Conservation (phyloP, 53 echinoderm and acorn worm genomes). For the Stichopus horrens region DNA sequence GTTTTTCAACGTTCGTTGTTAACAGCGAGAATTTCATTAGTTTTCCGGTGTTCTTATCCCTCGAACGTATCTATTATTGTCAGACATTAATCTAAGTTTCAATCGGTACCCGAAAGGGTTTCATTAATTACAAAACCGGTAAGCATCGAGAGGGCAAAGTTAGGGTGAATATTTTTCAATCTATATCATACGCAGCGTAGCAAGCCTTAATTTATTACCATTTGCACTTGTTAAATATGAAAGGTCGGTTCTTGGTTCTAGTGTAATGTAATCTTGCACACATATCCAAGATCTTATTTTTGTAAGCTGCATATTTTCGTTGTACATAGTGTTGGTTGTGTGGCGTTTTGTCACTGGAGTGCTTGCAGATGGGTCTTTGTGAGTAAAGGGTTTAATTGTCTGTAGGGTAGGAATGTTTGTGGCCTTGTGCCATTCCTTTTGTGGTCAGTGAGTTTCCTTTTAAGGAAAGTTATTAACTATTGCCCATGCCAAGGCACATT, state of each 20-base stretch:
- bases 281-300: conserved; percentile 46
- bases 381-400: conserved; percentile 39
- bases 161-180: conserved; percentile 43
- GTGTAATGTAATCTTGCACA: conserved; percentile 48
- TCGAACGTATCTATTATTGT: conserved; percentile 25
- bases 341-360: conserved; percentile 27
- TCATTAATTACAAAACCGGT: conserved; percentile 39
- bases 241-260: conserved; percentile 58
- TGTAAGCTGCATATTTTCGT: conserved; percentile 40
- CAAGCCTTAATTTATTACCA: conserved; percentile 69
- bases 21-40: conserved; percentile 1
- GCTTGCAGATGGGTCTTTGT: conserved; percentile 34
- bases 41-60: neutral
- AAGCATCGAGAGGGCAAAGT: conserved; percentile 32
- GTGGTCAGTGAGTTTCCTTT: conserved; percentile 39
- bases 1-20: conserved; percentile 31
- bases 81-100: conserved; percentile 9
- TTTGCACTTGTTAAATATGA: conserved; percentile 77
- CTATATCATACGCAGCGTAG: conserved; percentile 43
- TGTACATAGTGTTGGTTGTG: conserved; percentile 23
- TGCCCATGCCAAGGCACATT: conserved; percentile 38
- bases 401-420: conserved; percentile 41
- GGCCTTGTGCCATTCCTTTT: conserved; percentile 44
- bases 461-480: conserved; percentile 31
- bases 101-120: conserved; percentile 39